Evolutionary conservation across 2,113 vertebrate genomes (phyloP), one percentile per base, ranked within the genome.

Genomic region (Ptilorrhoa leucosticta): DNA sequence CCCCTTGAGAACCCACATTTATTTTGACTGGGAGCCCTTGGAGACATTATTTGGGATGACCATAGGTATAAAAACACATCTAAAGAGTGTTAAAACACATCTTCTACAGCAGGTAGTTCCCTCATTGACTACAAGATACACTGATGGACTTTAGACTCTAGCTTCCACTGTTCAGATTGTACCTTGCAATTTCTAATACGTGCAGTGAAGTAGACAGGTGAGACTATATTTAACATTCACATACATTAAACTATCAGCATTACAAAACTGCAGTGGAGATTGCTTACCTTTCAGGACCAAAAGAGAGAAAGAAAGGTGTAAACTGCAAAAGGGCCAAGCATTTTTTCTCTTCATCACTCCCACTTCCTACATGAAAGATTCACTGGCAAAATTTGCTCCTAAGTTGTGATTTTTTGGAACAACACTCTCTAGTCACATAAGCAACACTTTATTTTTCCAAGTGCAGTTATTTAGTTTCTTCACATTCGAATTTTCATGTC

Each of bases 371-470:
- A 1, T 61, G 54, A 91, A 89, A 87, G 61, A 65, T 61, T 78
- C 70, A 15, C 71, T 78, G 57, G 72, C 51, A 94, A 86, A 93
- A 88, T 78, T 93, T 78, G 58, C 69, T 93, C 39, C 37, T 61
- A 73, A 96, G 56, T 60, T 92, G 82, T 47, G 47, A 0, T 13
- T 80, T 84, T 92, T 63, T 94, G 64, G 70, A 95, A 83, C 44
- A 90, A 64, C 83, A 51, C 76, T 75, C 76, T 81, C 77, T 78
- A 93, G 88, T 94, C 83, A 64, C 83, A 75, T 78, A 96, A 93
- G 83, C 90, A 96, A 96, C 88, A 89, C 71, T 93, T 90, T 95
- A 87, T 95, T 96, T 92, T 97, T 95, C 90, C 93, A 96, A 95
- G 83, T 87, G 85, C 56, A 92, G 86, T 93, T 94, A 92, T 81